Base-by-base conservation (phyloP, 2,888 invertebrate genomes). In the Trichogramma dendrolimi region DNA sequence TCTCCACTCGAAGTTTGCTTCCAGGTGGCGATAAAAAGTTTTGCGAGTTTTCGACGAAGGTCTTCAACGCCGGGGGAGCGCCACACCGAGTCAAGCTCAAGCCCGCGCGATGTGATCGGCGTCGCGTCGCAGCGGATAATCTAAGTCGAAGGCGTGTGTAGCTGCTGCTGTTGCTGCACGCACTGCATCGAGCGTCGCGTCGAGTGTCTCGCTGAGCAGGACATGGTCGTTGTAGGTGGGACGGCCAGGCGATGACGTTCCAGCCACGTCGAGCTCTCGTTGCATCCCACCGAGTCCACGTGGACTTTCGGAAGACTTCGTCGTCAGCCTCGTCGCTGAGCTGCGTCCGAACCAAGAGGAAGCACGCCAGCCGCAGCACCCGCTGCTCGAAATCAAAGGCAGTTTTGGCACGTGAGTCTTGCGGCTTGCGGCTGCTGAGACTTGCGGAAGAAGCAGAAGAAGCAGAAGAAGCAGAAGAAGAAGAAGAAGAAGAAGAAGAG, bases 211-310 rank as follows among this genome's bases (percentile, higher is more conserved):
- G 58, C 49, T 55, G 66, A 67, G 59, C 68, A 67, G 75, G 75
- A 71, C 70, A 77, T 77, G 77, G 73, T 75, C 70, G 72, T 73
- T 68, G 73, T 74, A 68, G 71, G 69, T 71, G 73, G 70, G 75
- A 75, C 72, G 74, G 72, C 76, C 73, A 75, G 77, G 77, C 77
- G 77, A 77, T 77, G 77, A 77, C 74, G 57, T 60, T 53, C 60
- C 60, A 41, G 71, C 73, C 73, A 72, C 74, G 72, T 72, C 73
- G 69, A 66, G 66, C 71, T 71, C 71, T 10, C n/a, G 10, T 46
- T 73, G 27, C 27, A 69, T 72, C 70, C 68, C 67, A 70, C 74
- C 71, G 77, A 71, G 75, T 77, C 75, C 76, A 70, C 68, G 71
- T 73, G 75, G 77, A 73, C 76, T 73, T 74, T 60, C 67, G 71